phyloP scores from a whole-genome alignment of 2,888 invertebrate genomes.

The Onchidella celtica region DNA sequence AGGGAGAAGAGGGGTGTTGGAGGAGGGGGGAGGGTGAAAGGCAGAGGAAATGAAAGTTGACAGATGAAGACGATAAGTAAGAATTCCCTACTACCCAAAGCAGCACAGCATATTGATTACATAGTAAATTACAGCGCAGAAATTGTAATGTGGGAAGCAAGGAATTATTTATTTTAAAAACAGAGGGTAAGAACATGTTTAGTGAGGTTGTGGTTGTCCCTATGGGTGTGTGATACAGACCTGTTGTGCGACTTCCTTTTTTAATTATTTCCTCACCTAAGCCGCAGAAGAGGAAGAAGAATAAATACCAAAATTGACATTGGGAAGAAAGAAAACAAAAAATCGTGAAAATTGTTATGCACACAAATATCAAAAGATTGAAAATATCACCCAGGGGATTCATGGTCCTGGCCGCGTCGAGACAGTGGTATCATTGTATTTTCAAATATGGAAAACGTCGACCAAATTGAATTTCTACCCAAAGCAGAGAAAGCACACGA shows the following conservation, averaged over 20 bases:
- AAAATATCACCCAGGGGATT: no score
- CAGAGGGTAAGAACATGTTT: neutral
- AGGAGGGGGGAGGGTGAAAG: neutral
- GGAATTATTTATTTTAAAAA: neutral
- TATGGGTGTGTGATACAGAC: slow-evolving; percentile 31
- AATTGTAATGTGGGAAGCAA: neutral
- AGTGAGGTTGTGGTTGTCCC: no score
- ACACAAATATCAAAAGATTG: no score
- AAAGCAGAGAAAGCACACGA: no score
- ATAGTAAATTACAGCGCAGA: neutral
- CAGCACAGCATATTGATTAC: neutral
- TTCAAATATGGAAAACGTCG: no score
- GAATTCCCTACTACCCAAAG: neutral
- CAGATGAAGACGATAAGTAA: neutral
- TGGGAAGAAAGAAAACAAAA: neutral
- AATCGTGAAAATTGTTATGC: neutral
- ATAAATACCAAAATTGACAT: neutral
- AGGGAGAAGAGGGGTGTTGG: neutral
- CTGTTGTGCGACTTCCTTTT: slow-evolving; percentile 42
- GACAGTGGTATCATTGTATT: no score
- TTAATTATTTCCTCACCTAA: slow-evolving; percentile 24
- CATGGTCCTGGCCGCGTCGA: no score
- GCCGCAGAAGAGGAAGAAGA: slow-evolving; percentile 37
- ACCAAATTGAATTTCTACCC: no score
- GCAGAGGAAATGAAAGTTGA: neutral